Evolutionary conservation across 2,113 vertebrate genomes (phyloP), one percentile per base, ranked within the genome.

Genomic region (Anolis sagrei): DNA sequence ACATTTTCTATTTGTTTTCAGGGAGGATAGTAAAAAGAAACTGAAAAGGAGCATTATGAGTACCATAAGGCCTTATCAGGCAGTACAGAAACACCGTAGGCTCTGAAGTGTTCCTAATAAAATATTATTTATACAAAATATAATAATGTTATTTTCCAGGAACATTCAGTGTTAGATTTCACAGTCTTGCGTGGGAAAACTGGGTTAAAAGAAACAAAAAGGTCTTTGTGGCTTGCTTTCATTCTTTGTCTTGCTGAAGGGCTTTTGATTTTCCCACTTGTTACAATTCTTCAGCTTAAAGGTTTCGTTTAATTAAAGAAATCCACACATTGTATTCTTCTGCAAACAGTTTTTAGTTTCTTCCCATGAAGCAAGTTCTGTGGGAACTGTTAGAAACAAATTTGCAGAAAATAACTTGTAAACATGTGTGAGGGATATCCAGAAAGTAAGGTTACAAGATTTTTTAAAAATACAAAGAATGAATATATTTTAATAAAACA

Each of bases 241-340:
- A 39, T 86, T 90, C 48, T 87, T 94, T 83, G 81, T 87, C 73
- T 86, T 23, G 11, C 54, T 76, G 69, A 0, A 2, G 7, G 54
- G 36, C 64, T 92, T 91, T 92, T 44, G 2, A 83, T 93, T 92
- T 88, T 77, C 85, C 82, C 88, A 91, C 79, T 94, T 88, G 89
- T 79, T 64, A 81, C 6, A 1, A 51, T 88, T 79, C 48, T 13
- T 13, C 0, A 72, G 85, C 73, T 36, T 88, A 89, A 84, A 87
- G 87, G 83, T 92, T 88, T 90, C 87, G 90, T 92, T 93, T 34
- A 75, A 39, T 73, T 23, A 39, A 72, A 36, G 19, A 18, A 36
- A 5, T 69, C 66, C n/a, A 89, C 89, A 90, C 85, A 88, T 79
- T 85, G 90, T 89, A 74, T 74, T 88, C 88, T 87, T 93, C 90